phyloP scores from a whole-genome alignment of 2,113 vertebrate genomes.

The Ibidorhyncha struthersii region DNA sequence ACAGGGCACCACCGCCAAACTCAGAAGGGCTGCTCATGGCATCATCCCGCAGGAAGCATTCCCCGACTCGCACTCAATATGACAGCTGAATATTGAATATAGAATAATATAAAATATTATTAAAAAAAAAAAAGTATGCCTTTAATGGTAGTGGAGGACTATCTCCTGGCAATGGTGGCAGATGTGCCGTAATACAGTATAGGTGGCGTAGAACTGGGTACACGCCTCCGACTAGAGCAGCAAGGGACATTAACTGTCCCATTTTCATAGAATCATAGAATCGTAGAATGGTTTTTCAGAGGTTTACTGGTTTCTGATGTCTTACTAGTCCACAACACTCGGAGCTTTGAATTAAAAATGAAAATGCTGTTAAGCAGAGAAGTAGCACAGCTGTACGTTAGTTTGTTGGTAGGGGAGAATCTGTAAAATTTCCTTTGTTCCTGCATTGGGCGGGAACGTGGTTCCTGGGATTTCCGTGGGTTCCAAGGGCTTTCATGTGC shows the following conservation, averaged over 20 bases:
- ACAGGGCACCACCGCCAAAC: background rate
- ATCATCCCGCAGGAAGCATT: background rate
- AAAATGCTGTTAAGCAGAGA: background rate
- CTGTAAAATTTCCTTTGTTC: slow-evolving; percentile 35
- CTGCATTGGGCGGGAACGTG: too few species aligned
- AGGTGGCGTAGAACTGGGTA: background rate
- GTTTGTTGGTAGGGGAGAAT: slow-evolving; percentile 22
- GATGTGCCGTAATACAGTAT: background rate
- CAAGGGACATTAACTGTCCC: background rate
- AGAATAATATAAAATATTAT: background rate
- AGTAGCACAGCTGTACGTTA: background rate
- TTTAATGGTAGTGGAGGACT: background rate
- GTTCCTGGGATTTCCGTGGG: too few species aligned
- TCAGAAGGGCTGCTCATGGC: background rate
- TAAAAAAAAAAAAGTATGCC: too few species aligned
- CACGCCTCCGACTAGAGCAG: accelerated
- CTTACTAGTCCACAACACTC: slow-evolving; percentile 39
- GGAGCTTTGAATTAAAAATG: slow-evolving; percentile 52
- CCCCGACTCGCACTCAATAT: background rate
- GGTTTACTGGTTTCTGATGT: slow-evolving; percentile 16
- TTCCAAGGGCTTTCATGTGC: slow-evolving; percentile 40
- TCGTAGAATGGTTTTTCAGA: background rate
- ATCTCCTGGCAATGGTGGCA: accelerated
- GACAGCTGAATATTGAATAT: background rate
- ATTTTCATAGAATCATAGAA: background rate